Base-by-base conservation (phyloP, 53 echinoderm and acorn worm genomes). In the Pentamera pediparva region DNA sequence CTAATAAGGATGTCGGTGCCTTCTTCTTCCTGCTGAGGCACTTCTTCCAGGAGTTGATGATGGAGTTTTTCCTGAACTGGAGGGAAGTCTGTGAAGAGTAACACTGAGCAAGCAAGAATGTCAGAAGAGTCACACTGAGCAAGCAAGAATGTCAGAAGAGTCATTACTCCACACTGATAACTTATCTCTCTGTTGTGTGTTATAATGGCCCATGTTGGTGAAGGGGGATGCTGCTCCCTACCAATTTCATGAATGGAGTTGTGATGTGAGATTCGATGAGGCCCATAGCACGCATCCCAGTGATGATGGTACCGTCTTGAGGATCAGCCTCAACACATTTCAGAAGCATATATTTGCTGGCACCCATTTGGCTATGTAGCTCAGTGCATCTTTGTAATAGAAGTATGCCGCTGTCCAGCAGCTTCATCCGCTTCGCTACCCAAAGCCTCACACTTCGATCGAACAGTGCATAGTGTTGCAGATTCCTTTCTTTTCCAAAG, bases 281-380 rank as follows among this genome's bases (percentile, higher is more conserved):
- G 25, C 72, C 72, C 35, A 71, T 34, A 8, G 72, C 50, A 71
- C 39, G 72, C 24, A 71, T 71, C 5, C 72, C 72, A 5, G 72
- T 71, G 3, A 71, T 25, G 24, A 71, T 36, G 24, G 29, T 47
- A 5, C 20, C 15, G 32, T 71, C 72, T 24, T 40, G 28, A 29
- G 49, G 30, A 47, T 71, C 72, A 8, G 72, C 72, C 47, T 71
- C 72, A 29, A 71, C 51, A 50, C 72, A 71, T 48, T 49, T 71
- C 27, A 71, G 40, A 7, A 71, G 21, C 50, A 36, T 11, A 25
- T 71, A 48, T 31, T 61, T 61, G 9, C 61, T 15, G 7, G 2
- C 47, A 4, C 39, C 72, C 4, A 38, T 29, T 30, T 29, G 31
- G 49, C 25, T 53, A 27, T 50, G 49, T 47, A 27, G 72, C 25